These are phyloP conservation scores for Gerris buenoi DNA, from an alignment of 1,140 invertebrate genomes.

Conservation along the genomic window DNA sequence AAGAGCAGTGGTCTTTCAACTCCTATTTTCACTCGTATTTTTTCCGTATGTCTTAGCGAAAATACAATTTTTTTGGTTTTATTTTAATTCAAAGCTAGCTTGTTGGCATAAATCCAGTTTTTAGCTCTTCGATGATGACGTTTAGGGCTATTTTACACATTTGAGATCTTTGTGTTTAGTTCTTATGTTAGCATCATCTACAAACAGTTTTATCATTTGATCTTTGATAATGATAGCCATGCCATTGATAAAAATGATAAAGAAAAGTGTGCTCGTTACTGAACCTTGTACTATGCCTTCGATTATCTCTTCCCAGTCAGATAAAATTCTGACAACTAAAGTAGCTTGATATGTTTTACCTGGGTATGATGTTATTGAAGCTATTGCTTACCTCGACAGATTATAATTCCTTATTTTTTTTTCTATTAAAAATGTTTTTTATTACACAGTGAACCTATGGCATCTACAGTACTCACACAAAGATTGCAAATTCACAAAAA, in stretches of 20 bases:
- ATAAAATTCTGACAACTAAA: not conserved
- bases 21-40: too few relatives aligned
- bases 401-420: not conserved
- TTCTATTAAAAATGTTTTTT: not conserved
- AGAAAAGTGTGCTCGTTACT: not conserved
- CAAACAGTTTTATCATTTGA: not conserved
- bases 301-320: not conserved
- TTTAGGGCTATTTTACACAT: not conserved
- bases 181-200: not conserved
- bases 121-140: not conserved
- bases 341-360: not conserved
- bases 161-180: not conserved
- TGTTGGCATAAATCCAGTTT: not conserved
- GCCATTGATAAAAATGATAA: not conserved
- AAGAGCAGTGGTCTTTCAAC: not conserved
- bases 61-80: not conserved
- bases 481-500: not conserved
- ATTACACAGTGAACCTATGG: not conserved
- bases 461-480: not conserved
- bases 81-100: not conserved
- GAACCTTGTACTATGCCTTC: not conserved
- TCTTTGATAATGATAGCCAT: not conserved
- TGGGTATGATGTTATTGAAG: not conserved
- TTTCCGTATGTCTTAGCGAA: not conserved
- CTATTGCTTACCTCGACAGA: not conserved